A percentile compares a stretch with the other conserved stretches of the same genome.
phyloP scores from a whole-genome alignment of 2,113 vertebrate genomes.

The Takifugu flavidus region DNA sequence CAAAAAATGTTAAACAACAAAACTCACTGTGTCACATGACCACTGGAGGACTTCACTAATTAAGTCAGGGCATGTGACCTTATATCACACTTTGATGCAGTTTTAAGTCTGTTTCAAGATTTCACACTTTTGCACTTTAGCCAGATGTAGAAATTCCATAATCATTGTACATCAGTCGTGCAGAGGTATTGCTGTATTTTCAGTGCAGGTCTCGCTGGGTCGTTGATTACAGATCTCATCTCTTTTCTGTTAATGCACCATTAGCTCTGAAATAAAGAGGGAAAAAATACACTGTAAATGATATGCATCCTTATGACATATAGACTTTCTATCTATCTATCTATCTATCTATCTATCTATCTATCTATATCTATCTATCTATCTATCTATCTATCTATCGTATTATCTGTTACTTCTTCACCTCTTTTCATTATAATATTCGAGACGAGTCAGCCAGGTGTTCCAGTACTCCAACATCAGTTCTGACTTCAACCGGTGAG shows the following conservation, averaged over 20 bases:
- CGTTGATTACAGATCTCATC: slow-evolving; percentile 6
- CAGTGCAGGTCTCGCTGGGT: too few species aligned
- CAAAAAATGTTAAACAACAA: neutral
- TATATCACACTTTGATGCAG: rapidly evolving
- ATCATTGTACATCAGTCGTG: neutral
- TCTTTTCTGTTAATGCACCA: slow-evolving; percentile 7
- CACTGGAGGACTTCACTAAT: slow-evolving; percentile 39
- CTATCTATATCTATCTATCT: too few species aligned
- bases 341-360: too few species aligned
- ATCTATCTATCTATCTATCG: too few species aligned
- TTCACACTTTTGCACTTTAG: slow-evolving; percentile 25
- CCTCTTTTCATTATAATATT: slow-evolving; percentile 78
- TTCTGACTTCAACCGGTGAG: slow-evolving; percentile 79
- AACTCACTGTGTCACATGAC: slow-evolving; percentile 45
- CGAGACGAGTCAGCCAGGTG: slow-evolving; percentile 88
- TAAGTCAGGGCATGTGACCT: neutral
- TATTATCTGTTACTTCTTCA: slow-evolving; percentile 4
- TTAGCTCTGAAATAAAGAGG: too few species aligned
- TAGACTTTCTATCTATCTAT: too few species aligned
- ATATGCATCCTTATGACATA: too few species aligned
- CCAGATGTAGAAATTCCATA: slow-evolving; percentile 60
- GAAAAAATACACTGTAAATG: too few species aligned
- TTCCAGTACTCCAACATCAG: slow-evolving; percentile 84
- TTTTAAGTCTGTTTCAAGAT: neutral
- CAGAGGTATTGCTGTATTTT: neutral